A percentile compares a stretch with the other conserved stretches of the same genome.
phyloP scores from a whole-genome alignment of 2,888 invertebrate genomes.

The Folsomia candida region DNA sequence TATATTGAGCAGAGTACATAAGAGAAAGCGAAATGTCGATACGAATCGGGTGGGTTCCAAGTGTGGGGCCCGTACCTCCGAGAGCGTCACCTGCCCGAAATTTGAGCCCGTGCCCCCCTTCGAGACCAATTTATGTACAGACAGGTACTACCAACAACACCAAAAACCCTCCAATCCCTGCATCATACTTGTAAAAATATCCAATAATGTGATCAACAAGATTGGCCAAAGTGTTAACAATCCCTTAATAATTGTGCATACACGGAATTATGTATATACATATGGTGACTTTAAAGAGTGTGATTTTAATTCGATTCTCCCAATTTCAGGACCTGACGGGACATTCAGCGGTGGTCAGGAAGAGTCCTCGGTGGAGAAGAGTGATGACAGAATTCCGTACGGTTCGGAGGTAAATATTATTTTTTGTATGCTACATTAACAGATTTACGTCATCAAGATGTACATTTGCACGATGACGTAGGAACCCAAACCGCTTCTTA shows the following conservation, averaged over 20 bases:
- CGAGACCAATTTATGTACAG: conserved; percentile 24
- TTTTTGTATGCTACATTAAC: background rate
- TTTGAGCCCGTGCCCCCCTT: background rate
- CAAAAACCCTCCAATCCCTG: no score
- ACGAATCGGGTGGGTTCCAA: conserved; percentile 52
- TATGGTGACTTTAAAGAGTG: background rate
- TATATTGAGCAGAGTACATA: no score
- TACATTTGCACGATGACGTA: conserved; percentile 24
- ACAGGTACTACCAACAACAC: no score
- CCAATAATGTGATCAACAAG: no score
- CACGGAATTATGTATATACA: background rate
- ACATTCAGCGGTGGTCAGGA: conserved; percentile 49
- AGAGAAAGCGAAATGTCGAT: conserved; percentile 47
- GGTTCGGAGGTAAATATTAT: conserved; percentile 29
- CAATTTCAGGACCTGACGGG: conserved; percentile 48
- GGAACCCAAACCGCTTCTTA: conserved; percentile 58
- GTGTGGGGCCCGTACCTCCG: conserved; percentile 48
- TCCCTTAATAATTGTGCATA: conserved; percentile 9
- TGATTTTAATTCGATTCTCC: conserved; percentile 3
- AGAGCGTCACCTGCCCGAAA: conserved; percentile 38
- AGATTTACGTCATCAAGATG: background rate
- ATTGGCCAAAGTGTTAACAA: no score
- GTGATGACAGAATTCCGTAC: conserved; percentile 39
- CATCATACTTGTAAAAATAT: no score
- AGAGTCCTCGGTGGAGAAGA: conserved; percentile 46